These are phyloP conservation scores for Mythimna impura DNA, from an alignment of 2,888 invertebrate genomes.

Conservation along the genomic window DNA sequence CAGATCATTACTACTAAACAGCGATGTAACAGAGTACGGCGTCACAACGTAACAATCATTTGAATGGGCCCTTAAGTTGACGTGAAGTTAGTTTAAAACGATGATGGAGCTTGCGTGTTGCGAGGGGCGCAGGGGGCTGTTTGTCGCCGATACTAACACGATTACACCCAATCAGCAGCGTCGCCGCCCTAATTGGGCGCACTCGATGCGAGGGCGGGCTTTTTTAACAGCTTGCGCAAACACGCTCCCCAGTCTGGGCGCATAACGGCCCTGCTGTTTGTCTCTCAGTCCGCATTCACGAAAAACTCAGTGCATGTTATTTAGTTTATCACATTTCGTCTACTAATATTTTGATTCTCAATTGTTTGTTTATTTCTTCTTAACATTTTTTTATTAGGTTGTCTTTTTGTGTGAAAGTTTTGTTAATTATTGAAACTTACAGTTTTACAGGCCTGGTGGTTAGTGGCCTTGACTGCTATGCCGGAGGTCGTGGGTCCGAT, in stretches of 20 bases:
- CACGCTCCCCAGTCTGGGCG: conserved; percentile 67
- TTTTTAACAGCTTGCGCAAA: conserved; percentile 89
- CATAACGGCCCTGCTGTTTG: conserved; percentile 39
- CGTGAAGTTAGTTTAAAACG: conserved; percentile 46
- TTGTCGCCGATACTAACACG: conserved; percentile 88
- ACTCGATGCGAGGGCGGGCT: conserved; percentile 87
- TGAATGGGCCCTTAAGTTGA: conserved; percentile 42
- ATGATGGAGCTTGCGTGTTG: conserved; percentile 57
- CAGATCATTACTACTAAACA: neutral
- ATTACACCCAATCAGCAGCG: conserved; percentile 89
- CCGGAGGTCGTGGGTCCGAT: no score
- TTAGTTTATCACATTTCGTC: conserved; percentile 53
- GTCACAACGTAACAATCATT: conserved; percentile 39
- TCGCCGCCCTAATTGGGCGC: conserved; percentile 89
- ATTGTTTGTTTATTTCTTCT: conserved; percentile 27
- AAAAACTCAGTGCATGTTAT: conserved; percentile 56
- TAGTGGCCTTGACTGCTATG: no score
- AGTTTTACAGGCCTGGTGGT: no score
- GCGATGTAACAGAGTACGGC: neutral
- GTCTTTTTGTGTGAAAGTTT: neutral
- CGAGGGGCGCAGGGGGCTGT: conserved; percentile 67
- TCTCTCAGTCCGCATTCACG: conserved; percentile 44
- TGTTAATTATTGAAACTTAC: no score
- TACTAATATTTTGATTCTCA: conserved; percentile 37
- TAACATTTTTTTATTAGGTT: neutral